phyloP scores from a whole-genome alignment of 2,113 vertebrate genomes.

The Serinus canaria region DNA sequence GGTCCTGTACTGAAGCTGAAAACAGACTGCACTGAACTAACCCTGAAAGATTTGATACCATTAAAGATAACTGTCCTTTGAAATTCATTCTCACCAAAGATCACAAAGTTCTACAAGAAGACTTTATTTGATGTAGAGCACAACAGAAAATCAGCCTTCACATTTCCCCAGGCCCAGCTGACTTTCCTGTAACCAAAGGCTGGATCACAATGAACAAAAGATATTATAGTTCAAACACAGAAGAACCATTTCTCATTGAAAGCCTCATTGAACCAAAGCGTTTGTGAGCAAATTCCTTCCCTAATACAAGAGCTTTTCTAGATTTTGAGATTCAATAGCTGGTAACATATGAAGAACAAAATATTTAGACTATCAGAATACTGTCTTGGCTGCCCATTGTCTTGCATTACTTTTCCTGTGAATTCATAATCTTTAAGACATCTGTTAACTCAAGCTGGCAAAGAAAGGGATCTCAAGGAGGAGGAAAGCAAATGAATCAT shows the following conservation, averaged over 20 bases:
- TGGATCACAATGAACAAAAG: background rate
- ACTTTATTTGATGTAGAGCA: background rate
- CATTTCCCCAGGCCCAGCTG: background rate
- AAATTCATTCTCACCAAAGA: background rate
- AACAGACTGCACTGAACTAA: background rate
- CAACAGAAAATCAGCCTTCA: background rate
- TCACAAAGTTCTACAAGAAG: background rate
- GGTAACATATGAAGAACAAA: background rate
- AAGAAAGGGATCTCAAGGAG: slow-evolving; percentile 8
- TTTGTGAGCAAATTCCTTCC: background rate
- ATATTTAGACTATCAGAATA: slow-evolving; percentile 7
- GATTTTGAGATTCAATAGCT: background rate
- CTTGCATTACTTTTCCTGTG: background rate
- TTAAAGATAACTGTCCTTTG: background rate
- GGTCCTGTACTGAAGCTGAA: background rate
- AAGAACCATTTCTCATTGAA: background rate
- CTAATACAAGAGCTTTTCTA: background rate
- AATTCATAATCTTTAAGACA: slow-evolving; percentile 21
- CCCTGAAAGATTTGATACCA: background rate
- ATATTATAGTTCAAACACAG: background rate
- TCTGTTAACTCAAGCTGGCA: slow-evolving; percentile 21
- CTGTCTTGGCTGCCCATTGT: background rate
- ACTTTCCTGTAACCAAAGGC: background rate
- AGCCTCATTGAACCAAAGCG: background rate
- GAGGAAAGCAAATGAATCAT: slow-evolving; percentile 39